Evolutionary conservation across 1,140 invertebrate genomes (phyloP), one percentile per base, ranked within the genome.

Genomic region (Pemphigus obesinymphae): DNA sequence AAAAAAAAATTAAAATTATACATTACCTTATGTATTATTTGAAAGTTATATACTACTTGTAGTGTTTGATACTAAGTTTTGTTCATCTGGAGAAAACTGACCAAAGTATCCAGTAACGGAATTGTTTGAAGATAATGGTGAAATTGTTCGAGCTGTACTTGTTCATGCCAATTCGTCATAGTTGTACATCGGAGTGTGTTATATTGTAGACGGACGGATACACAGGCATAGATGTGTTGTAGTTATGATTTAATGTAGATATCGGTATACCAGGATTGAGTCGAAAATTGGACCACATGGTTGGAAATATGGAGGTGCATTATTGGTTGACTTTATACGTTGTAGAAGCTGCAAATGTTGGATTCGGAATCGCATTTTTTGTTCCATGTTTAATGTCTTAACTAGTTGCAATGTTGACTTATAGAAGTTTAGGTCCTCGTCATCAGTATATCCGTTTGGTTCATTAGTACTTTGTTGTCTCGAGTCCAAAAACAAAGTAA

Each of bases 401-500:
- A 70, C 68, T 70, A 45, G 43, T 45, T 37, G 66, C n/a, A 70
- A 70, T 70, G 66, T 70, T 70, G 68, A 70, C 40, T 70, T 70
- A 70, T 45, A 70, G 66, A 70, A 70, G 66, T 70, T 70, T 70
- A 70, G 66, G 37, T 70, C 66, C 37, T 70, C 66, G 17, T 70
- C 66, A 70, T 70, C 66, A 70, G 66, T 45, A 43, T 70, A 20
- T 70, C 40, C 37, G 66, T 40, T 70, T 70, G 66, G 66, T 70
- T 70, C 37, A 70, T 43, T n/a, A 70, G 20, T 70, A 70, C 66
- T 70, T 70, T 70, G 40, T 70, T 70, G 37, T 70, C 66, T 45
- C 34, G 66, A 70, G 66, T 70, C 66, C 66, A 70, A 70, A 70
- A 70, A 70, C 66, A 70, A 70, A 70, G 66, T n/a, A 1, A 70